Base-by-base conservation (phyloP, 2,888 invertebrate species). In the Flexamia atlantica region DNA sequence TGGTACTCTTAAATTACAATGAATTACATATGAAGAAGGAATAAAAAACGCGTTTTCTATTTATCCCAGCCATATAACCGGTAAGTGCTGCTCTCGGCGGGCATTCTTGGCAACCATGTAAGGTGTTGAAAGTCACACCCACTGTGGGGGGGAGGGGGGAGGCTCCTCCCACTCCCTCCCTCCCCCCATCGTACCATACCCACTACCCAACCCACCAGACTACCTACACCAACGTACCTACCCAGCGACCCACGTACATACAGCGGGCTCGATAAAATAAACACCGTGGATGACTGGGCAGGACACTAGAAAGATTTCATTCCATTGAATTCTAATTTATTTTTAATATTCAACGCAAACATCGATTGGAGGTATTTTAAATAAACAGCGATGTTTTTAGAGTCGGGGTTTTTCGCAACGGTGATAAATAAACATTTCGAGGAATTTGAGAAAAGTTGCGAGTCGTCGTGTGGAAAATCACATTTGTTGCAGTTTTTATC, bases 91-190 rank as follows among this genome's bases (percentile, higher is more conserved):
- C 28, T 20, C 30, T 14, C 17, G 14, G 17, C 30, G 64, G 64
- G 5, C 10, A 28, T 1, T 64, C 64, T 4, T 7, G 30, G 12
- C 64, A 64, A 28, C 64, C 25, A 28, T 64, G 10, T 12, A 64
- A 28, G 64, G 64, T 64, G 64, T 64, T 64, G 30, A 64, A 64
- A 64, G 64, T 64, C 64, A 64, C 64, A 30, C 64, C 64, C 64
- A 64, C 30, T 17, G 4, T 2, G 2, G 25, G 64, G 25, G 64
- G 28, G 64, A 14, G 28, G 64, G 30, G 64, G 25, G 28, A 17
- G 30, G 17, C 28, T 30, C 30, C 64, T 30, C 30, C 64, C 64
- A 28, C 28, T 20, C 23, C 23, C 17, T 12, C 64, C 64, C 53
- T 53, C 53, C 53, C 53, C 23, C 53, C 23, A 20, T 10, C 20